Base-by-base conservation (phyloP, 1,140 invertebrate species). In the Bombus superbus region DNA sequence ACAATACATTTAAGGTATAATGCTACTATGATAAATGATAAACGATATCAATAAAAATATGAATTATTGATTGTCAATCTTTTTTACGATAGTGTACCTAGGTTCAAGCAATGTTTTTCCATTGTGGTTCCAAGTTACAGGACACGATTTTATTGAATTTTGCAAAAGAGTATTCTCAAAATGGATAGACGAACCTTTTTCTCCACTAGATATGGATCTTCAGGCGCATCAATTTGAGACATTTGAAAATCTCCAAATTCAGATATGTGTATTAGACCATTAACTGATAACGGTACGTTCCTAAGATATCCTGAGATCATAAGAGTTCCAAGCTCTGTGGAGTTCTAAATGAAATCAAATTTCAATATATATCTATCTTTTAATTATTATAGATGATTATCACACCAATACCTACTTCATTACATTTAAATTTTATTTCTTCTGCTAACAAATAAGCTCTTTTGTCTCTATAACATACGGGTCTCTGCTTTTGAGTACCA, bases 241-340 rank as follows among this genome's bases (percentile, higher is more conserved):
- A 99, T 97, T 96, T 99, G 98, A 94, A 97, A 99, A 93, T 99
- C 98, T 66, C 98, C 99, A 92, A 98, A 96, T 0, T 98, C 98
- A 77, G 98, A 97, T 77, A 99, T 97, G 92, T 99, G 98, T 72
- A 99, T 95, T 73, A 99, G 95, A 88, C 97, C 96, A 96, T 99
- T 99, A 0, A 98, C 98, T 94, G 97, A 97, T 64, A 99, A 95
- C 13, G 97, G 95, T 89, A 97, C 96, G 1, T 98, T 98, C 92
- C 98, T 95, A 72, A 99, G 94, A 95, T 97, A 99, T 5, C 99
- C 99, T 85, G 97, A 97, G 3, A 99, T 94, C 95, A 97, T 97
- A 47, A 99, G 94, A 59, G 97, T 98, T 38, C 98, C 98, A 91
- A 94, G 94, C 44, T 93, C 78, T 80, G 91, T 89, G 22, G 85